Base-by-base conservation (phyloP, 2,888 invertebrate genomes). In the Zhuqinia jingwanae region DNA sequence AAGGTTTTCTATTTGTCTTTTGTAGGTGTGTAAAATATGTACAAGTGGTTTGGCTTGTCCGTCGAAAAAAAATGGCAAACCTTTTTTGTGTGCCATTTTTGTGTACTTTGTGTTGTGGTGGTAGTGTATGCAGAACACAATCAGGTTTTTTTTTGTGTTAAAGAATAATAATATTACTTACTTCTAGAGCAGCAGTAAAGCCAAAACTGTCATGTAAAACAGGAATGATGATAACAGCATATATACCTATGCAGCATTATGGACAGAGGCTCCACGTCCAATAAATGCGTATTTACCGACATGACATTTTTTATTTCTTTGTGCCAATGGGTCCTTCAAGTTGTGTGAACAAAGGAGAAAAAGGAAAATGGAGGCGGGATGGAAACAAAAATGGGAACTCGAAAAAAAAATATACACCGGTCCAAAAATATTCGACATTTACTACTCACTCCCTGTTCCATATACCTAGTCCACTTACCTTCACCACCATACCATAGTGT, bases 301-400 rank as follows among this genome's bases (percentile, higher is more conserved):
- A 42, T 65, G 65, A 65, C 65, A 65, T 8, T 45, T n/a, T 47
- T 68, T 65, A n/a, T n/a, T n/a, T n/a, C n/a, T 65, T n/a, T 42
- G 17, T 20, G 42, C 65, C 65, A 36, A 0, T 42, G 17, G 22
- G 68, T 45, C 22, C 45, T 68, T 68, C 45, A 68, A 15, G 68
- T 22, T n/a, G n/a, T n/a, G n/a, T n/a, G n/a, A n/a, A 45, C 1
- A 68, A 68, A 68, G 45, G 22, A 2, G 20, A 6, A 10, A 8
- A 36, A 36, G 36, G 5, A 36, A 36, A 36, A 36, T 36, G 8
- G 36, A 36, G 8, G n/a, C n/a, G n/a, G 36, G 8, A 36, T 6
- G 36, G 36, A 36, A 36, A 36, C 5, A 36, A 8, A 36, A 36
- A 36, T 36, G 36, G 36, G 15, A 15, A 13, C 50, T n/a, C n/a